phyloP scores from a whole-genome alignment of 2,797 vertebrate genomes.

The Salmo trutta region DNA sequence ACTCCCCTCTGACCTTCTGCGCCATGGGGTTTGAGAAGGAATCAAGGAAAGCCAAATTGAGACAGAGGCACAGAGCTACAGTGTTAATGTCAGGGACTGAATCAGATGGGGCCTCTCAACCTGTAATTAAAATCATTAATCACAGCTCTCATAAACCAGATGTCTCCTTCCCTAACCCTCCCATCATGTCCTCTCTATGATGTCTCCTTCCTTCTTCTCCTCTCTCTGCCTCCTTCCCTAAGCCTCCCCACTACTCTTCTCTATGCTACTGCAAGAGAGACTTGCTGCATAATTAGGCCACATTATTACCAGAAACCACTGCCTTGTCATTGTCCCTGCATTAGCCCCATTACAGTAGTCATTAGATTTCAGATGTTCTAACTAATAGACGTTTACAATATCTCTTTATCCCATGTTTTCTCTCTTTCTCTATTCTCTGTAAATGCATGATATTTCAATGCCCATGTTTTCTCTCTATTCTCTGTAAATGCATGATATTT shows the following conservation, averaged over 20 bases:
- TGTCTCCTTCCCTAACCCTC: conserved; percentile 52
- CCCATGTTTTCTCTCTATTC: conserved; percentile 12
- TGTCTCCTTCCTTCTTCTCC: background rate
- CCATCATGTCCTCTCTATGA: background rate
- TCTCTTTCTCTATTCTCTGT: conserved; percentile 3
- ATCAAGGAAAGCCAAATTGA: background rate
- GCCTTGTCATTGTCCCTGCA: background rate
- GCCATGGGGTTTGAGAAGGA: too few relatives aligned
- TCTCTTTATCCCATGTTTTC: background rate
- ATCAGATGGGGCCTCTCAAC: conserved; percentile 15
- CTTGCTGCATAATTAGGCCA: background rate
- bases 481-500: background rate
- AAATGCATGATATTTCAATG: background rate
- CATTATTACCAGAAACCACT: background rate
- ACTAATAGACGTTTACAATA: background rate
- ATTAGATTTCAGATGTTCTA: background rate
- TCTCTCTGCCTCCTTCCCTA: too few relatives aligned
- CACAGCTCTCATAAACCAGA: conserved; percentile 69
- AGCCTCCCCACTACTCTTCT: background rate
- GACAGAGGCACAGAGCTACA: background rate
- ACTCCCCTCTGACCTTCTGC: background rate
- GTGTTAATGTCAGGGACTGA: conserved; percentile 4
- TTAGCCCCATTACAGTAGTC: background rate
- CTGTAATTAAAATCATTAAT: conserved; percentile 77
- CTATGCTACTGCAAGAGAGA: background rate